Conservation (phyloP, 1,140 invertebrate species). For the Drosophila quadrilineata region DNA sequence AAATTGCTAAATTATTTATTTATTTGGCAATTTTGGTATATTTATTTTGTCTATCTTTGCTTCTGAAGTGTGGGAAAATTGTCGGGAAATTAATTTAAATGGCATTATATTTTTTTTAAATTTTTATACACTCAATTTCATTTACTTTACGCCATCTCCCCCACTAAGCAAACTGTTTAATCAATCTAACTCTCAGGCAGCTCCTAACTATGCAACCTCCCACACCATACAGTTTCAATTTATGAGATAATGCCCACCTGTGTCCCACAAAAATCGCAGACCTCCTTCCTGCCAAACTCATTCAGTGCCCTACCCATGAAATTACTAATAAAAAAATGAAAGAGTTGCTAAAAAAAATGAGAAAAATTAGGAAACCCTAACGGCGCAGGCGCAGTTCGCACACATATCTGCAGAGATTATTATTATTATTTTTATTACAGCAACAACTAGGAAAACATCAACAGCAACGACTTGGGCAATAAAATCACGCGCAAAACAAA, state of each 20-base stretch:
- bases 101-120: no score
- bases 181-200: not conserved
- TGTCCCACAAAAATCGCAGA: conserved; percentile 30
- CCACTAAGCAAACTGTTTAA: not conserved
- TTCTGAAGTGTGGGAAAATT: no score
- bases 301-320: conserved; percentile 30
- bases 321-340: not conserved
- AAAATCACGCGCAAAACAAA: conserved; percentile 50
- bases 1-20: no score
- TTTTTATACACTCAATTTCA: no score
- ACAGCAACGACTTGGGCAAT: conserved; percentile 38
- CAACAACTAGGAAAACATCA: conserved; percentile 34
- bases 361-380: conserved; percentile 31
- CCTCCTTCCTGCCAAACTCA: conserved; percentile 11
- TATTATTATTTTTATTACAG: conserved; percentile 29
- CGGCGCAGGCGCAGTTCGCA: conserved; percentile 36
- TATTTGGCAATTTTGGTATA: no score
- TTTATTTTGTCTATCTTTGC: no score
- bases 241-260: conserved; percentile 37
- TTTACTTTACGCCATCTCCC: no score
- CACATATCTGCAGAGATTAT: conserved; percentile 30
- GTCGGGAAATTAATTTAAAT: no score
- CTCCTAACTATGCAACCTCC: conserved; percentile 26
- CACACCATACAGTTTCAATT: conserved; percentile 35
- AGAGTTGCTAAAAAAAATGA: no score